Base-by-base conservation (phyloP, 1,140 invertebrate genomes). In the Bombus balteatus region DNA sequence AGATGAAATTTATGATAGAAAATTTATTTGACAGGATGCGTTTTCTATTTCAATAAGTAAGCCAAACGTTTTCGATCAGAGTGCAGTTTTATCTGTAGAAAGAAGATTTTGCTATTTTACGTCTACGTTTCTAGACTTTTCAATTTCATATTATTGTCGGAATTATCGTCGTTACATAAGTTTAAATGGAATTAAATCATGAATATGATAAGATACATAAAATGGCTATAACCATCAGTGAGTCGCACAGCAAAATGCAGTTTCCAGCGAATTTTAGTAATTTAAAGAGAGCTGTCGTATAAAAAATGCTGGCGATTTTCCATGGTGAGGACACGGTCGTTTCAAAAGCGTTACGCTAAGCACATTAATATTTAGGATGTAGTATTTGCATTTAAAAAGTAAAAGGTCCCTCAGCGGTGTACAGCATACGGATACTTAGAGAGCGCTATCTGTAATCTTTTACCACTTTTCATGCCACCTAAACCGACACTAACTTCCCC, bases 301-400 rank as follows among this genome's bases (percentile, higher is more conserved):
- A 32, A 15, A 32, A 75, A 66, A 37, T 53, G 25, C 25, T 1
- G 22, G 37, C 10, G 39, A 78, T 59, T 83, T 39, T 68, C 25
- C 34, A 25, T 22, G 43, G 66, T 25, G n/a, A 70, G 47, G 32
- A 39, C 28, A 78, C 57, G 34, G 13, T 59, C 74, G 18, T 32
- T 13, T 22, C 22, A n/a, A 68, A 59, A 70, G 65, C 47, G 32
- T 65, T 34, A 28, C 74, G 65, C 13, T 43, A 41, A 78, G 43
- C 74, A 41, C 74, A 78, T 83, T 83, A 83, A 83, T 83, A 76
- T 83, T 83, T 75, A 76, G 41, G 22, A 70, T 37, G 73, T 83
- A 70, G 74, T 70, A 70, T 77, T 83, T 83, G 74, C 82, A 77
- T 78, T 59, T 70, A 39, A 57, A 83, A 76, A 66, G 41, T 10